Evolutionary conservation across 2,113 vertebrate genomes (phyloP), one percentile per base, ranked within the genome.

Genomic region (Nycticebus coucang): DNA sequence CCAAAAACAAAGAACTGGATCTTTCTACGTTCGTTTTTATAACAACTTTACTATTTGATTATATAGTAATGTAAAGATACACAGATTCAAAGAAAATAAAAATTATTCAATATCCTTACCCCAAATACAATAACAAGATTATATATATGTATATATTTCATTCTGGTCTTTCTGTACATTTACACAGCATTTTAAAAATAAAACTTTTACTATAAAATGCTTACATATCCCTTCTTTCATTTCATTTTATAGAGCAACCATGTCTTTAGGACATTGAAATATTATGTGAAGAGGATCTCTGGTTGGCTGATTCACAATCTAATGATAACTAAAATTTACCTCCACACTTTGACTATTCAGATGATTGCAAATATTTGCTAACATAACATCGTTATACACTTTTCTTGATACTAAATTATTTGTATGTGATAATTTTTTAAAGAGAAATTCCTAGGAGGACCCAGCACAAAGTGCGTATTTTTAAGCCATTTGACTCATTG

Each of bases 131-230:
- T 60, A 53, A 90, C 45, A 86, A 77, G 30, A 50, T 75, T 93
- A 55, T 72, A 18, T 66, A 55, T 55, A 55, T 55, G 15, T 55
- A 55, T 55, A 55, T 55, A 13, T 68, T 74, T n/a, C 14, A 80
- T 66, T 78, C 77, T 86, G 75, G 53, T 69, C 30, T 41, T 94
- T 96, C 69, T 79, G 12, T 35, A 79, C 28, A 74, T 45, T 45
- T 79, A 83, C 28, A 35, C 19, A 87, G n/a, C 68, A 50, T 91
- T 88, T 95, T 95, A 18, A 94, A 97, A 91, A 37, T 30, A 75
- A 92, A 95, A 55, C 26, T 59, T 92, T 10, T 45, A 87, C 13
- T 78, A 62, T 53, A 91, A 72, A 91, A 90, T 81, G 41, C 13
- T 75, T 82, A n/a, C 0, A 57, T 45, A 59, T 26, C 7, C 33